Evolutionary conservation across 2,113 vertebrate genomes (phyloP).

Genomic region (Heptranchias perlo): DNA sequence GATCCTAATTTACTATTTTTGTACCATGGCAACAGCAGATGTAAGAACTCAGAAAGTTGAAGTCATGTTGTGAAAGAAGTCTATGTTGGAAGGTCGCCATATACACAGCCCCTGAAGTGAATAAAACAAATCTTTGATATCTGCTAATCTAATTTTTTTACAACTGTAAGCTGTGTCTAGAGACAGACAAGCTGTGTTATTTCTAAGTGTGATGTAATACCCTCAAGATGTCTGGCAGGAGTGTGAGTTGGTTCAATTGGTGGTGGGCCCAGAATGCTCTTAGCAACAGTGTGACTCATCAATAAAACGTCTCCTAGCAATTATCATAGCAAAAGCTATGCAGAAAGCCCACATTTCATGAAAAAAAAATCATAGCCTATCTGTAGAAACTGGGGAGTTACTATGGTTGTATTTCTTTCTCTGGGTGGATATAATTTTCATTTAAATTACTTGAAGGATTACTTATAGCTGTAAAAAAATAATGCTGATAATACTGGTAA

Average conservation of each 20-base stretch:
- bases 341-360: constrained; percentile 13
- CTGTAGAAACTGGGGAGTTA: not conserved
- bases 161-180: constrained; percentile 33
- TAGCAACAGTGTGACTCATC: constrained; percentile 37
- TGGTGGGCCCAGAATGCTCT: constrained; percentile 28
- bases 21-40: constrained; percentile 35
- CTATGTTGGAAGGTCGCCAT: not conserved
- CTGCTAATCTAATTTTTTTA: constrained; percentile 26
- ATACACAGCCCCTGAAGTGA: not conserved
- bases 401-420: not conserved
- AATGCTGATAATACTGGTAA: not conserved
- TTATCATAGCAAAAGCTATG: constrained; percentile 35
- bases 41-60: constrained; percentile 9
- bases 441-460: not conserved
- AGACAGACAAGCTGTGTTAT: constrained; percentile 37
- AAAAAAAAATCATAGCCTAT: not conserved
- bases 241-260: constrained; percentile 3
- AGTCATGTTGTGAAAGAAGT: constrained; percentile 12
- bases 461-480: not conserved
- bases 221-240: constrained; percentile 36
- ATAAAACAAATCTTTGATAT: constrained; percentile 34
- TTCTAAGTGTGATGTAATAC: constrained; percentile 37
- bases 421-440: not conserved
- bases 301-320: constrained; percentile 38
- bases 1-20: constrained; percentile 32